Evolutionary conservation across 2,113 vertebrate species (phyloP).

Genomic region (Thomomys bottae): DNA sequence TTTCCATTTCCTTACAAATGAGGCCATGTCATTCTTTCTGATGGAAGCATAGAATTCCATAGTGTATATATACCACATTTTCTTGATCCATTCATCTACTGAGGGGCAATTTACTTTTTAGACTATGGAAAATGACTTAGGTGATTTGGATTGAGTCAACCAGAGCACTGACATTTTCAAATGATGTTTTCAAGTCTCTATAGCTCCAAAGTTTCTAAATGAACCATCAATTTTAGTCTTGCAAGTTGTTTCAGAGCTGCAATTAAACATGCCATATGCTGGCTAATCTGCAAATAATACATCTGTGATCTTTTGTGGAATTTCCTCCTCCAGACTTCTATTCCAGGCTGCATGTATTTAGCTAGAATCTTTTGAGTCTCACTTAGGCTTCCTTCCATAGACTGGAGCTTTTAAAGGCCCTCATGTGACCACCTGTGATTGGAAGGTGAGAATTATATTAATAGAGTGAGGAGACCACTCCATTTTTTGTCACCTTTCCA

Average conservation of each 20-base stretch:
- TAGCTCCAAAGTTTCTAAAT: constrained; percentile 63
- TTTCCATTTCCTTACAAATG: too few species aligned
- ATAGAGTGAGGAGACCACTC: neutral
- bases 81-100: too few species aligned
- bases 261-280: constrained; percentile 79
- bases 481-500: neutral
- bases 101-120: neutral
- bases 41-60: too few species aligned
- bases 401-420: constrained; percentile 29
- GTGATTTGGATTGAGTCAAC: constrained; percentile 10
- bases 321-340: constrained; percentile 85
- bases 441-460: neutral
- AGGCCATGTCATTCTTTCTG: too few species aligned
- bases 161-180: constrained; percentile 64
- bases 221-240: constrained; percentile 60
- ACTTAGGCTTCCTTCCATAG: constrained; percentile 34
- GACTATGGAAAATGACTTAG: constrained; percentile 36
- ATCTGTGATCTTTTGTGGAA: constrained; percentile 78
- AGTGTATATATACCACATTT: too few species aligned
- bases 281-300: constrained; percentile 83
- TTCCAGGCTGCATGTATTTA: constrained; percentile 80
- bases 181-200: constrained; percentile 27
- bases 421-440: neutral
- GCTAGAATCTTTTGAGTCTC: constrained; percentile 62
- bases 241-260: constrained; percentile 63